Percentiles rank a stretch among this genome's conserved stretches.
These are phyloP conservation scores for Ormyrus rosae DNA, from an alignment of 2,888 invertebrate species.

Conservation along the genomic window DNA sequence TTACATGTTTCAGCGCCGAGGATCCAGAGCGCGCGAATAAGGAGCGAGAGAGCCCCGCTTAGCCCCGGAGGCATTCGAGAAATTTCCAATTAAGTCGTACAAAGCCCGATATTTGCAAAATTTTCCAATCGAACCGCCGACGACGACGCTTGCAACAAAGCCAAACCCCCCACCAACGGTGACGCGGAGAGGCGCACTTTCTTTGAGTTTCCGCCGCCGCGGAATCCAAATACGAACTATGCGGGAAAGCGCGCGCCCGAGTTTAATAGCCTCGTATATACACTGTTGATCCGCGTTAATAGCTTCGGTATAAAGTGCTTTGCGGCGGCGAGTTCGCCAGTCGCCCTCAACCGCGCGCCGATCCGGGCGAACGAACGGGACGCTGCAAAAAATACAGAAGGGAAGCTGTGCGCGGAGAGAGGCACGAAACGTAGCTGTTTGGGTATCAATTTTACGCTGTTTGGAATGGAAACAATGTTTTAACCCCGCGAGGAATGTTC, in stretches of 20 bases:
- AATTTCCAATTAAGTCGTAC: constrained; percentile 28
- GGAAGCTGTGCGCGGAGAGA: not conserved
- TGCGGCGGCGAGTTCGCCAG: not conserved
- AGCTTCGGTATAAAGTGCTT: constrained; percentile 31
- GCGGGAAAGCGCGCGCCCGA: not conserved
- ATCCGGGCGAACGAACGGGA: not conserved
- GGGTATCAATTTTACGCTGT: too few relatives aligned
- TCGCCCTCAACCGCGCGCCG: not conserved
- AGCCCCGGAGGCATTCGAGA: constrained; percentile 1
- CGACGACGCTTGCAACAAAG: not conserved
- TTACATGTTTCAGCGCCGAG: not conserved
- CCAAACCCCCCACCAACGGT: not conserved
- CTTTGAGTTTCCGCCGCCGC: too few relatives aligned
- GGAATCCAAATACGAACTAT: too few relatives aligned
- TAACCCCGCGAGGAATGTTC: too few relatives aligned
- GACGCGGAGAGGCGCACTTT: too few relatives aligned
- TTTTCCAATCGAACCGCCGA: constrained; percentile 18
- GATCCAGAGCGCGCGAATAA: not conserved
- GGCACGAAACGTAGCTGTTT: too few relatives aligned
- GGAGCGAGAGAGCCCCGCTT: not conserved
- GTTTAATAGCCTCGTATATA: not conserved
- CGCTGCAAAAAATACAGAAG: not conserved
- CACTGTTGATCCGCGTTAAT: constrained; percentile 34
- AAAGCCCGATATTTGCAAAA: constrained; percentile 21
- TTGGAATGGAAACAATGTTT: too few relatives aligned